Conservation (phyloP, 2,113 vertebrate species). For the Peromyscus polionotus region DNA sequence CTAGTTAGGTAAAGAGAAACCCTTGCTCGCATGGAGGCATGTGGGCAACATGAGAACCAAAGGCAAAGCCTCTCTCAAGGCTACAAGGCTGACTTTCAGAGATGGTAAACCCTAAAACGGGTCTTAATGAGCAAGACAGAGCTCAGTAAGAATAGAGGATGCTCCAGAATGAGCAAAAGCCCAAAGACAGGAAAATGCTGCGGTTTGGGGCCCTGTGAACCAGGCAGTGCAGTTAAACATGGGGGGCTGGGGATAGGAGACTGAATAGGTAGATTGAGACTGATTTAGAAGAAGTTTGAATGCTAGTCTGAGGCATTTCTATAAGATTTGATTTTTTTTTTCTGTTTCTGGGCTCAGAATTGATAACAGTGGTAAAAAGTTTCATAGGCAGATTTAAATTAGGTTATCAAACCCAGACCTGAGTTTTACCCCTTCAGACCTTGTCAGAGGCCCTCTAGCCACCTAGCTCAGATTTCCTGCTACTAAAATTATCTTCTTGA, state of each 20-base stretch:
- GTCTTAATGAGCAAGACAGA: constrained; percentile 4
- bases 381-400: constrained; percentile 53
- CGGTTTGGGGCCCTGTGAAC: constrained; percentile 6
- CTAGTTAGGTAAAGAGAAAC: constrained; percentile 16
- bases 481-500: constrained; percentile 78
- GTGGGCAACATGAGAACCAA: constrained; percentile 23
- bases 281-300: constrained; percentile 39
- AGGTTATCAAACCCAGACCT: constrained; percentile 28
- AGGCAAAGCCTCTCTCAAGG: not conserved
- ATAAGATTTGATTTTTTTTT: constrained; percentile 16
- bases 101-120: not conserved
- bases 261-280: not conserved
- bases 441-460: constrained; percentile 47
- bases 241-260: not conserved
- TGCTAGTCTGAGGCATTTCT: constrained; percentile 10
- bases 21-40: not conserved
- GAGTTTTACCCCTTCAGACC: constrained; percentile 57
- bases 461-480: constrained; percentile 77
- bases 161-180: constrained; percentile 38
- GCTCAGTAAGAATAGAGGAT: constrained; percentile 36
- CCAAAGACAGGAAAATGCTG: not conserved
- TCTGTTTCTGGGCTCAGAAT: constrained; percentile 44
- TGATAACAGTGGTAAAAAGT: not conserved
- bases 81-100: constrained; percentile 15
- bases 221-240: not conserved